Conservation (phyloP, 2,888 invertebrate species). For the Alloscopus bannaensis region DNA sequence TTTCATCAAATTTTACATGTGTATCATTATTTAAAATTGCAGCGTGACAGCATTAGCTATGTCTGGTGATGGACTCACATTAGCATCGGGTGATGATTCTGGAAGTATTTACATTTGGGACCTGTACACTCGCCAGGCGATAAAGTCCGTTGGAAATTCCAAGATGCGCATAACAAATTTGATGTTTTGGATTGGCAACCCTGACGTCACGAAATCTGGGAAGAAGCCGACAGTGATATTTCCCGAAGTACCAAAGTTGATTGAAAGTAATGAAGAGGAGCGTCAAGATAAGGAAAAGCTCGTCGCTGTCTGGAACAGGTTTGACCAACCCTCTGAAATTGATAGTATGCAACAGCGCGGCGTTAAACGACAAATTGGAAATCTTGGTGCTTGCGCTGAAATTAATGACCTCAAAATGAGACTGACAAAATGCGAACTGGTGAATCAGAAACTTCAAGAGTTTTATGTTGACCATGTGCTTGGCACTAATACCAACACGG, state of each 20-base stretch:
- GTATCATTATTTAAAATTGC: constrained; percentile 23
- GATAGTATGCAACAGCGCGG: constrained; percentile 28
- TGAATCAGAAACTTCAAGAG: constrained; percentile 69
- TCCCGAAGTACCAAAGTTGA: constrained; percentile 79
- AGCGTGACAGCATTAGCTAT: constrained; percentile 84
- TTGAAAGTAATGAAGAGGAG: constrained; percentile 80
- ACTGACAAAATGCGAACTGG: constrained; percentile 66
- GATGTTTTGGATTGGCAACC: constrained; percentile 80
- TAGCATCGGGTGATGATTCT: constrained; percentile 87
- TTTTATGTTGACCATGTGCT: constrained; percentile 69
- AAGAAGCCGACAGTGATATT: constrained; percentile 73
- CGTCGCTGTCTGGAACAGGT: constrained; percentile 72
- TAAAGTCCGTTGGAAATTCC: constrained; percentile 79
- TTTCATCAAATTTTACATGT: background rate
- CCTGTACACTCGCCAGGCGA: constrained; percentile 84
- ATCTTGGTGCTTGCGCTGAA: constrained; percentile 59
- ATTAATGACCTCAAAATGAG: constrained; percentile 69
- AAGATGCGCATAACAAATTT: constrained; percentile 87
- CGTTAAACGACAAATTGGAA: constrained; percentile 44
- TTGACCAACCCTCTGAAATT: constrained; percentile 56
- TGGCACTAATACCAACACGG: background rate
- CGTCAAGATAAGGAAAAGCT: constrained; percentile 76
- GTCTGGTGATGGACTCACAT: constrained; percentile 82
- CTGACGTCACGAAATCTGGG: constrained; percentile 75
- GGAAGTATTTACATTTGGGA: constrained; percentile 88